These are phyloP conservation scores for Sialia sialis DNA, from an alignment of 2,113 vertebrate species.

Conservation along the genomic window DNA sequence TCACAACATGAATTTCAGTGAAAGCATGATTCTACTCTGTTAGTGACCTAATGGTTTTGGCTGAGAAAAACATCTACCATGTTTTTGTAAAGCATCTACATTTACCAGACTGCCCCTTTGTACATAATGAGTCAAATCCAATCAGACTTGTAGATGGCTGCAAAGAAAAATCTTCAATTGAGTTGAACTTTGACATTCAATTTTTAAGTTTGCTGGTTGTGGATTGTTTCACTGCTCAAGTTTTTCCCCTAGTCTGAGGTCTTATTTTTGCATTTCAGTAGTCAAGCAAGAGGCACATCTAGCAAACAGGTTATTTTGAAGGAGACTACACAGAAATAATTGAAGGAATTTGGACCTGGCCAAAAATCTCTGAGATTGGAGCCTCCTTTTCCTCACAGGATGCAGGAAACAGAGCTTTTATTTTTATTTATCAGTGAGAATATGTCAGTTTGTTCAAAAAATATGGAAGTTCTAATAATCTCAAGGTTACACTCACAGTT, in stretches of 20 bases:
- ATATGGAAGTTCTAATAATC: neutral
- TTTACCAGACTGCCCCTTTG: neutral
- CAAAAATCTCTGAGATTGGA: neutral
- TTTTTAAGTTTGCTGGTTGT: neutral
- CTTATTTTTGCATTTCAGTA: neutral
- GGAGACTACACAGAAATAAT: neutral
- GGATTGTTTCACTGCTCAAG: neutral
- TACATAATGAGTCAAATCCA: neutral
- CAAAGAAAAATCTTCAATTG: neutral
- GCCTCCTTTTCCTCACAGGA: neutral
- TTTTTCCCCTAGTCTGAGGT: neutral
- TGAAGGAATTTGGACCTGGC: neutral
- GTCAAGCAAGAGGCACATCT: neutral
- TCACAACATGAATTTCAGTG: neutral
- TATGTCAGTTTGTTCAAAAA: neutral
- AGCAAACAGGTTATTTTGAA: neutral
- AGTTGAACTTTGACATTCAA: neutral
- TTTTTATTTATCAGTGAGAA: neutral
- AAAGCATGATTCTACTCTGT: neutral
- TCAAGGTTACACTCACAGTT: neutral
- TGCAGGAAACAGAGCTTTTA: neutral
- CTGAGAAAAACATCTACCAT: neutral
- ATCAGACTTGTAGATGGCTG: neutral
- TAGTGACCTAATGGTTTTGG: slow-evolving; percentile 1
- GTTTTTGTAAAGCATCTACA: neutral